These are phyloP conservation scores for Hypomecis punctinalis DNA, from an alignment of 2,888 invertebrate genomes.

Conservation along the genomic window DNA sequence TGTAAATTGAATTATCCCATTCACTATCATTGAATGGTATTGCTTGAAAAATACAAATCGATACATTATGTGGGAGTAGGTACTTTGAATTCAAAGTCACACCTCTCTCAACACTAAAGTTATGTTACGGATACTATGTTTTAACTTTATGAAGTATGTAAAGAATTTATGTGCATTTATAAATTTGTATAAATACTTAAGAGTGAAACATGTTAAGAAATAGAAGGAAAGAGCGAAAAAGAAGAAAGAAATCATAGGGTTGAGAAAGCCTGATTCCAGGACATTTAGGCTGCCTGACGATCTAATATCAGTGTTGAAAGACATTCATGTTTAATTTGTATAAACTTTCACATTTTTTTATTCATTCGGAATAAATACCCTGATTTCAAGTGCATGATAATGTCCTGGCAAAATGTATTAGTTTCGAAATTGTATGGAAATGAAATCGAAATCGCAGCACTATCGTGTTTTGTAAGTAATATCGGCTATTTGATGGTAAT, in stretches of 20 bases:
- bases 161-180: no score
- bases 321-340: no score
- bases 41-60: constrained; percentile 39
- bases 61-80: constrained; percentile 9
- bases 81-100: constrained; percentile 27
- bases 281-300: no score
- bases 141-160: no score
- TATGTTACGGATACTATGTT: no score
- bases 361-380: background rate
- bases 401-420: constrained; percentile 20
- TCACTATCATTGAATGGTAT: constrained; percentile 49
- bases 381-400: background rate
- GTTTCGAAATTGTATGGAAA: constrained; percentile 23
- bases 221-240: no score
- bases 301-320: no score
- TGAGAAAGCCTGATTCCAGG: no score
- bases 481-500: constrained; percentile 29
- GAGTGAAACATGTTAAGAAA: no score
- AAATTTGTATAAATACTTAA: no score
- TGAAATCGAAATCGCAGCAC: constrained; percentile 15
- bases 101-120: constrained; percentile 7
- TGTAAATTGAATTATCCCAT: constrained; percentile 67
- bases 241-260: no score
- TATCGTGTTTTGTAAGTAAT: constrained; percentile 32
- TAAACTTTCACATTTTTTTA: background rate